Evolutionary conservation across 1,140 invertebrate species (phyloP), one percentile per base, ranked within the genome.

Genomic region (Drosophila ironensis): DNA sequence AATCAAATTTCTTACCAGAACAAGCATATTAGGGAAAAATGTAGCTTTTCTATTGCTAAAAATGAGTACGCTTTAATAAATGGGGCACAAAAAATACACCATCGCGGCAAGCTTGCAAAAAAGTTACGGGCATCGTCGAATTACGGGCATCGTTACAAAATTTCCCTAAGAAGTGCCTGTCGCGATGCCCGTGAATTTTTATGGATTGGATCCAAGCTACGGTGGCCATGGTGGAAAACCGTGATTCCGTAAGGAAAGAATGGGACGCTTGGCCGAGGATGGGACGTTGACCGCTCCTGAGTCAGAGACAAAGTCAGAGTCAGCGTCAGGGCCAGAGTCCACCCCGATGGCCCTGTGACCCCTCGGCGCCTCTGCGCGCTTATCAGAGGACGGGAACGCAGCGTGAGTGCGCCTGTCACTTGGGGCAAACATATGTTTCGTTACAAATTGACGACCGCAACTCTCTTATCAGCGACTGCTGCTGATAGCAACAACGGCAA

Each of bases 371-470:
- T 4, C 30, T 56, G 28, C 22, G 16, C 12, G 22, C 52, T 81
- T 81, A 81, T 81, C 77, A 76, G 77, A 27, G 35, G 51, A 71
- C 67, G 48, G 45, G 51, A 42, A 51, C 44, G 35, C 63, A 53
- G 64, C 78, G 42, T 84, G 78, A 82, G 78, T 82, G 78, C 73
- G 69, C 20, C 78, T 84, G 78, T 78, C 78, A 84, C 80, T 84
- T 84, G 72, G 35, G 60, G 80, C 70, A 84, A 78, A 84, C 78
- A 84, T 84, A 84, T 84, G 78, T 84, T 78, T 71, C 80, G 54
- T 66, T 84, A 86, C 78, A 84, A 84, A 84, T 82, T 84, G 77
- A 82, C 72, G 69, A 82, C 77, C 63, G 69, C 72, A 77, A 41
- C 57, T 59, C 66, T 66, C 78, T 84, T 84, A 84, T 82, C 78